phyloP scores from a whole-genome alignment of 1,140 invertebrate species.

The Rhizoglyphus robini region DNA sequence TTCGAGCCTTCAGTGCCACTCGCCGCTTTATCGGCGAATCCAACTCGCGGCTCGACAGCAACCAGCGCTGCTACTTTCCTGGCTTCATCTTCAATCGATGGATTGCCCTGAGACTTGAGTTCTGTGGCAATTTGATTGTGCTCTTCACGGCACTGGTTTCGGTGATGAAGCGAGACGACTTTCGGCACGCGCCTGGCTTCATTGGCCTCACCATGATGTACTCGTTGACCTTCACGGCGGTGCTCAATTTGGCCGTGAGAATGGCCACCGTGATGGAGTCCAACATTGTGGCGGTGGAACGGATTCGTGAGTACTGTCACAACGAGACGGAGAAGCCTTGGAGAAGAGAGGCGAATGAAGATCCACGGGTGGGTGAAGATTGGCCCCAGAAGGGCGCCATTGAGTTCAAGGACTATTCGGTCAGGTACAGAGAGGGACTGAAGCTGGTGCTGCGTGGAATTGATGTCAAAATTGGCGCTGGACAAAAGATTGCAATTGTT shows the following conservation, averaged over 20 bases:
- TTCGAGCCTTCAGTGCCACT: conserved; percentile 41
- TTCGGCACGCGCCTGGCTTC: conserved; percentile 49
- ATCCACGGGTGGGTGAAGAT: conserved; percentile 2
- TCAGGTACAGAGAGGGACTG: conserved; percentile 30
- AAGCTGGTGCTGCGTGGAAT: conserved; percentile 33
- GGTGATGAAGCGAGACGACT: conserved; percentile 53
- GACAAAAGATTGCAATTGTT: conserved; percentile 41
- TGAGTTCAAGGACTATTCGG: conserved; percentile 28
- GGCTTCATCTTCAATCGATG: conserved; percentile 74
- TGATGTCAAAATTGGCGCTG: conserved; percentile 28
- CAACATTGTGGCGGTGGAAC: conserved; percentile 92
- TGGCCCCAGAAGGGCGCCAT: conserved; percentile 31
- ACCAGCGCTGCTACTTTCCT: conserved; percentile 75
- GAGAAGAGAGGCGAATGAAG: neutral
- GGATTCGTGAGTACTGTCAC: conserved; percentile 90
- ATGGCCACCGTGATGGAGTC: conserved; percentile 95
- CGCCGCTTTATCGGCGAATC: conserved; percentile 52
- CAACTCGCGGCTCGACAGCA: conserved; percentile 66
- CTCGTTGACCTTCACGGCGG: conserved; percentile 78
- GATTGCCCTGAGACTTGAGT: conserved; percentile 76
- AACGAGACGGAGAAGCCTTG: conserved; percentile 42
- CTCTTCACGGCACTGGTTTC: conserved; percentile 75
- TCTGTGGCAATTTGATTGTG: conserved; percentile 81
- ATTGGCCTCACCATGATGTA: conserved; percentile 82
- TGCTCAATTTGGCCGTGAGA: conserved; percentile 85